These are phyloP conservation scores for Pristionchus arcanus DNA, from an alignment of 2,888 invertebrate genomes.

Conservation along the genomic window DNA sequence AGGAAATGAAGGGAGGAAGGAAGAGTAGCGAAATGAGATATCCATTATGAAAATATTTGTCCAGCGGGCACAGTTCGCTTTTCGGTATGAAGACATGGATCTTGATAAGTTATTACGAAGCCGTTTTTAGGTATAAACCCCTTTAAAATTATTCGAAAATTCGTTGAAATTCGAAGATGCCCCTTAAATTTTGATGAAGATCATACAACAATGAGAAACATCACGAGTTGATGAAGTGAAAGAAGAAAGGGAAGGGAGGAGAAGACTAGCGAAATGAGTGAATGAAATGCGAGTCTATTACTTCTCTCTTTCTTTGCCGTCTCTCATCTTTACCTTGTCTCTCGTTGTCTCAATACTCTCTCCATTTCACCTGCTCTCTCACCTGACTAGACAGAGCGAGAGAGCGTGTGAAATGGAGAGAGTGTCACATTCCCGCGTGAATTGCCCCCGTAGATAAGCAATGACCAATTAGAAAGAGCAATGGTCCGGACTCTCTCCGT, in stretches of 20 bases:
- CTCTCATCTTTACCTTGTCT: neutral
- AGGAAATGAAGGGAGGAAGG: neutral
- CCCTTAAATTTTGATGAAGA: neutral
- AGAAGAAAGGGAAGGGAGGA: neutral
- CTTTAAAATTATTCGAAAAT: too few species aligned
- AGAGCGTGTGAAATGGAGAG: too few species aligned
- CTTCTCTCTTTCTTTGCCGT: neutral
- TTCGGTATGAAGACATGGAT: too few species aligned
- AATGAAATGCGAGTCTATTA: constrained; percentile 39
- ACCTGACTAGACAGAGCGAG: too few species aligned
- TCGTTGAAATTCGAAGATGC: neutral
- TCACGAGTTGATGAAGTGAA: constrained; percentile 2
- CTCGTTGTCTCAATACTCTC: neutral
- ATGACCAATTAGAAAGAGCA: constrained; percentile 40
- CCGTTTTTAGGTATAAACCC: too few species aligned
- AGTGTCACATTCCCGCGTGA: neutral
- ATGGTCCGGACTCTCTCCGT: neutral
- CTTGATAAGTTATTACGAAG: too few species aligned
- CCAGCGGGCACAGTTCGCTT: too few species aligned
- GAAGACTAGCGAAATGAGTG: constrained; percentile 43
- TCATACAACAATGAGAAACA: neutral
- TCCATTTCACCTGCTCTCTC: too few species aligned
- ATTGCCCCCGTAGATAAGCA: constrained; percentile 30
- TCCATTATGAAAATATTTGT: too few species aligned
- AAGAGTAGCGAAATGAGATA: neutral